Evolutionary conservation across 2,113 vertebrate genomes (phyloP).

Genomic region (Oreochromis tanganicae): DNA sequence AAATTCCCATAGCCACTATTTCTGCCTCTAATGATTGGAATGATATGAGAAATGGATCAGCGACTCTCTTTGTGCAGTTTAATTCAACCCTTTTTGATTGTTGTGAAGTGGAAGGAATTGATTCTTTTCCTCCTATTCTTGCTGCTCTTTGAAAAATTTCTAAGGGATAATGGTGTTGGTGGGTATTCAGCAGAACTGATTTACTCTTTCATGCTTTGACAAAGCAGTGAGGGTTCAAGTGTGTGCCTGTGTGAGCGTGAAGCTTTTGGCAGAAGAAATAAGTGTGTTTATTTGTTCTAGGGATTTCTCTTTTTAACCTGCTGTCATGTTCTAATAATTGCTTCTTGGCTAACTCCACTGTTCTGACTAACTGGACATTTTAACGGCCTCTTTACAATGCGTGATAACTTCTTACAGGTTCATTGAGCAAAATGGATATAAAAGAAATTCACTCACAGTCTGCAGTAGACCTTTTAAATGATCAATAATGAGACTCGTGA

Average conservation of each 20-base stretch:
- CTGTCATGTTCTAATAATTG: conserved; percentile 36
- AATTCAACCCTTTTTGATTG: conserved; percentile 12
- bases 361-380: conserved; percentile 19
- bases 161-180: not conserved
- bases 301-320: conserved; percentile 7
- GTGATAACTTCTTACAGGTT: not conserved
- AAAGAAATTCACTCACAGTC: not conserved
- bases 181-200: not conserved
- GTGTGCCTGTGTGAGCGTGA: conserved; percentile 1
- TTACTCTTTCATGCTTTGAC: not conserved
- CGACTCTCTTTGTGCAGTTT: not conserved
- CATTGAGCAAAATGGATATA: not conserved
- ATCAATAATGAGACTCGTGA: not conserved
- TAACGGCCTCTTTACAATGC: not conserved
- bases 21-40: conserved; percentile 17
- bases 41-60: conserved; percentile 27
- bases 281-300: not conserved
- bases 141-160: conserved; percentile 3
- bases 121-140: conserved; percentile 5
- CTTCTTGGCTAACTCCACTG: conserved; percentile 19
- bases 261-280: not conserved
- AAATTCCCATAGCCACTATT: conserved; percentile 29
- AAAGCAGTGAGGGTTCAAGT: not conserved
- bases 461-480: not conserved
- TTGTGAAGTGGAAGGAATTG: conserved; percentile 34